phyloP scores from a whole-genome alignment of 2,888 invertebrate species.

The Ophion slaviceki region DNA sequence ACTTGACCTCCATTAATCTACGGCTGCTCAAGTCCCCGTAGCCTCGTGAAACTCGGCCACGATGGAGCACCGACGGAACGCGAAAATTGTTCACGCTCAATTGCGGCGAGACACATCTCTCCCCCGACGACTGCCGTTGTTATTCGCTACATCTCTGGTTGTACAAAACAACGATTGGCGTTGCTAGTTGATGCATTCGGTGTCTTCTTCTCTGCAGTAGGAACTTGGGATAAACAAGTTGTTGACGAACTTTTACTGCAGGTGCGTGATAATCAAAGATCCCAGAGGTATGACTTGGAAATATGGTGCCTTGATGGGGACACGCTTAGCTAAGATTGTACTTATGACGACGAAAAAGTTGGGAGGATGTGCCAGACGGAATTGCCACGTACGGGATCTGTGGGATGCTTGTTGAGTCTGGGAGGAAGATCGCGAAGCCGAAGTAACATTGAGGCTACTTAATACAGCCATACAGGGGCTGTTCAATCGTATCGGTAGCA shows the following conservation, averaged over 20 bases:
- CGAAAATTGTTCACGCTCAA: background rate
- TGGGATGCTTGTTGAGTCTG: too few species aligned
- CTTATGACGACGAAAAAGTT: too few species aligned
- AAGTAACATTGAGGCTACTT: too few species aligned
- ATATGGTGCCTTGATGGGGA: background rate
- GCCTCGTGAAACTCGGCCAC: conserved; percentile 1
- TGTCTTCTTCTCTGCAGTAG: background rate
- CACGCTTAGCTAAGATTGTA: background rate
- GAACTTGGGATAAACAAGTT: background rate
- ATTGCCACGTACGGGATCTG: too few species aligned
- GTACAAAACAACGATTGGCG: background rate
- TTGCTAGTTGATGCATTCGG: background rate
- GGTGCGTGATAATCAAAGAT: background rate
- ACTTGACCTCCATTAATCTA: conserved; percentile 28
- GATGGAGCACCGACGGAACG: conserved; percentile 1
- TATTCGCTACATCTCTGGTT: background rate
- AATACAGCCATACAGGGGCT: too few species aligned
- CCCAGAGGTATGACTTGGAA: background rate
- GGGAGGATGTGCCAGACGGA: too few species aligned
- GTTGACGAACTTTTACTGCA: background rate
- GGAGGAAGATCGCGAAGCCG: too few species aligned
- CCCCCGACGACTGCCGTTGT: background rate
- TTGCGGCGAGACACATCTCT: background rate
- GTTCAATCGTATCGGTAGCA: too few species aligned
- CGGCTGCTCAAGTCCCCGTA: conserved; percentile 3